Evolutionary conservation across 2,797 vertebrate genomes (phyloP).

Genomic region (Tinamus major): DNA sequence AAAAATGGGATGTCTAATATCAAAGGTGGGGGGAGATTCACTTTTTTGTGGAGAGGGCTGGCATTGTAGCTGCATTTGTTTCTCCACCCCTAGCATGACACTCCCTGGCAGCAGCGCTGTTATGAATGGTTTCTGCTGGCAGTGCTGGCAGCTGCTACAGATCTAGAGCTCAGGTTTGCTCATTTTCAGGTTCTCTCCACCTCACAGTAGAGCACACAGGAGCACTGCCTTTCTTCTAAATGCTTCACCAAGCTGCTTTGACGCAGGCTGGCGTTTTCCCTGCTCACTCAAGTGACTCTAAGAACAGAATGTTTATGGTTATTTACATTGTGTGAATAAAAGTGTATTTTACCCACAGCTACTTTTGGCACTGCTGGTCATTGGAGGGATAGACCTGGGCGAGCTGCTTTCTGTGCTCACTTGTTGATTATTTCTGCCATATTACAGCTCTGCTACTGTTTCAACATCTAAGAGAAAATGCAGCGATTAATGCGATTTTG

Average conservation of each 20-base stretch:
- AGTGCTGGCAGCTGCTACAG: not conserved
- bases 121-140: constrained; percentile 1
- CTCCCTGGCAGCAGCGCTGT: constrained; percentile 12
- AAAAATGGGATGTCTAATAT: not conserved
- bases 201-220: not conserved
- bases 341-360: not conserved
- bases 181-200: not conserved
- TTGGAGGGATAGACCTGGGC: not conserved
- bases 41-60: not conserved
- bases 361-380: not conserved
- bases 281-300: not conserved
- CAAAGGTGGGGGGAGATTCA: not conserved
- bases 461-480: not conserved
- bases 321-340: not conserved
- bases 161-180: constrained; percentile 3
- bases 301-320: not conserved
- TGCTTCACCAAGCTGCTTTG: not conserved
- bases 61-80: not conserved
- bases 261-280: not conserved
- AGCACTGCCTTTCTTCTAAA: not conserved
- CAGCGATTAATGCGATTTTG: not conserved
- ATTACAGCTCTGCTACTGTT: not conserved
- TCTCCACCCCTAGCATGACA: not conserved
- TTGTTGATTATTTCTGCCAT: not conserved
- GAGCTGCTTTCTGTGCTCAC: not conserved